Evolutionary conservation across 1,140 invertebrate species (phyloP), one percentile per base, ranked within the genome.

Genomic region (Hylaeus volcanicus): DNA sequence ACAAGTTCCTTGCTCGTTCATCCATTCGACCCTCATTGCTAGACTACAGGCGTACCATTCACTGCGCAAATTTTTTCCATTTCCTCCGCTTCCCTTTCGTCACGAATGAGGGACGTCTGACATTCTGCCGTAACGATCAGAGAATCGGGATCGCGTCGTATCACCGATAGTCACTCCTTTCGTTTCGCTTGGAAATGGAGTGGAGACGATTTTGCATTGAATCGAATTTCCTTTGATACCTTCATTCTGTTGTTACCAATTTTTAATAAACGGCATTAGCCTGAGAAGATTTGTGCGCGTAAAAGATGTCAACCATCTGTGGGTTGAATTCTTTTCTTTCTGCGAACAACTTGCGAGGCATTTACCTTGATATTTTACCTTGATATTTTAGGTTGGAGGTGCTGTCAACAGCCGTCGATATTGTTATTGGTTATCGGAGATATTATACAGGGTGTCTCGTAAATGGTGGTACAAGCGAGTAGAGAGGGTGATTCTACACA

Each of bases 61-160:
- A 83, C 61, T 64, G 55, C 14, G 61, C 71, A 65, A 70, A 71
- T 77, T 73, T 81, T 73, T 74, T 61, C 39, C 63, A 8, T 74
- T 74, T 60, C 56, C 45, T 66, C 5, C 60, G 9, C 66, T 37
- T 64, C 41, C 60, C 41, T 72, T 81, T 79, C 77, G 72, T 84
- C 77, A 69, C 84, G 82, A 81, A 84, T 78, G 76, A 37, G 56
- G 53, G 80, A 85, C 72, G 70, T 63, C 77, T 79, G 78, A 84
- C 64, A 74, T 79, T 73, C 26, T 55, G 56, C 0, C 82, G 26
- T 80, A 64, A 80, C 77, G 68, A 81, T 63, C 58, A 37, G 48
- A 45, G 73, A 70, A 80, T 75, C 85, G 63, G 51, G 72, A 75
- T 45, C 39, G 51, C 53, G 26, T 66, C 73, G 48, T 45, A 41